phyloP scores from a whole-genome alignment of 2,888 invertebrate genomes.

The Spodoptera picta region DNA sequence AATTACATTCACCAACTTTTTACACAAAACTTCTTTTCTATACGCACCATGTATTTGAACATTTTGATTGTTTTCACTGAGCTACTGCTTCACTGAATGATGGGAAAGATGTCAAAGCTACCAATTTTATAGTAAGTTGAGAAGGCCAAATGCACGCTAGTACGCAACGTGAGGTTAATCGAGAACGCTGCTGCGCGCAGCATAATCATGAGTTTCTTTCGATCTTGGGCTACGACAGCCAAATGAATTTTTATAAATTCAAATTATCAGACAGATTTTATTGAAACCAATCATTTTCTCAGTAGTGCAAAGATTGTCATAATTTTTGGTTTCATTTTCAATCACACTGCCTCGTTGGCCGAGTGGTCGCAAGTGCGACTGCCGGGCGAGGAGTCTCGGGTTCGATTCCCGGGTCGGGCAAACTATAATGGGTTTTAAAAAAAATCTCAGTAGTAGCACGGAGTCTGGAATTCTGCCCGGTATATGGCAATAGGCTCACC shows the following conservation, averaged over 20 bases:
- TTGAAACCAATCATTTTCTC: too few species aligned
- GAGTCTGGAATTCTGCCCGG: too few species aligned
- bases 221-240: slow-evolving; percentile 14
- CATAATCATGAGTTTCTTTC: slow-evolving; percentile 60
- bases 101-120: slow-evolving; percentile 45
- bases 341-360: too few species aligned
- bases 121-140: slow-evolving; percentile 66
- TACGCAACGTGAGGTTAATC: slow-evolving; percentile 58
- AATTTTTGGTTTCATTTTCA: too few species aligned
- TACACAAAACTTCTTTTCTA: background rate
- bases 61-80: slow-evolving; percentile 68
- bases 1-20: background rate
- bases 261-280: background rate
- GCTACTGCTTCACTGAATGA: slow-evolving; percentile 68
- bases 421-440: too few species aligned
- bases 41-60: slow-evolving; percentile 80
- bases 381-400: too few species aligned
- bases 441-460: too few species aligned
- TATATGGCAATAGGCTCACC: too few species aligned
- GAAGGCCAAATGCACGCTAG: slow-evolving; percentile 65
- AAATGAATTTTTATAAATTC: background rate
- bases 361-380: too few species aligned
- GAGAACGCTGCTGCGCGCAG: slow-evolving; percentile 34
- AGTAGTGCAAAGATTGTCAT: too few species aligned
- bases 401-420: too few species aligned